Percentiles rank a stretch among this genome's conserved stretches.
Evolutionary conservation across 2,888 invertebrate species (phyloP).

Genomic region (Drosophila koepferae): DNA sequence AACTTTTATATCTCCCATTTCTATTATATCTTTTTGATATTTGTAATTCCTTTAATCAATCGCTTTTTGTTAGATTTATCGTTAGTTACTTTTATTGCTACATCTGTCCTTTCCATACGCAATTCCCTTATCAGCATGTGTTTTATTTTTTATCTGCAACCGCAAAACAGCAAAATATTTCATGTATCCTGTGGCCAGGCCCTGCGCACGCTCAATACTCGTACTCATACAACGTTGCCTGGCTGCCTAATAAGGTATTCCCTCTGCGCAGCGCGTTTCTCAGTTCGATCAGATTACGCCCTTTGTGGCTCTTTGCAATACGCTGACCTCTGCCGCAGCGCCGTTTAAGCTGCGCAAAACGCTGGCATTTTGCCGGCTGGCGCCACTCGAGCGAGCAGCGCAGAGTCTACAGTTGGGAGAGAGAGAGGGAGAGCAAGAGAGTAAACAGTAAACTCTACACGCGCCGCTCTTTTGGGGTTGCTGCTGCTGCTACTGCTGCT

Average conservation of each 20-base stretch:
- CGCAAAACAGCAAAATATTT: slow-evolving; percentile 3
- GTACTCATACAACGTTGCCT: neutral
- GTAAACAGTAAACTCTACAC: slow-evolving; percentile 40
- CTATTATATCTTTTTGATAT: neutral
- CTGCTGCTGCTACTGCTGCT: slow-evolving; percentile 18
- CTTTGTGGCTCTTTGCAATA: slow-evolving; percentile 14
- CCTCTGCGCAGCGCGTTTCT: slow-evolving; percentile 25
- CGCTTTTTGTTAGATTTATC: neutral
- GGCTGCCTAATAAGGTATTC: slow-evolving; percentile 6
- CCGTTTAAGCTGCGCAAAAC: slow-evolving; percentile 62
- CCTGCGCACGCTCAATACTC: slow-evolving; percentile 34
- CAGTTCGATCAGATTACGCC: slow-evolving; percentile 52
- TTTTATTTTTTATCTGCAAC: neutral
- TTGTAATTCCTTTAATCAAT: neutral
- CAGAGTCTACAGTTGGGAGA: slow-evolving; percentile 51
- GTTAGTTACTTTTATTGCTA: neutral
- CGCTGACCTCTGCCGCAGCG: slow-evolving; percentile 14
- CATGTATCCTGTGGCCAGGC: slow-evolving; percentile 5
- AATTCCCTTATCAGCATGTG: neutral
- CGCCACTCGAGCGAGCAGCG: slow-evolving; percentile 55
- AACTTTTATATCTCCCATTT: neutral
- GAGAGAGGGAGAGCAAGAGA: slow-evolving; percentile 13
- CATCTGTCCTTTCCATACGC: neutral
- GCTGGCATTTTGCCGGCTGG: slow-evolving; percentile 53
- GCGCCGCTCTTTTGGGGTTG: slow-evolving; percentile 35